Base-by-base conservation (phyloP, 2,113 vertebrate species). In the Bubalus kerabau region DNA sequence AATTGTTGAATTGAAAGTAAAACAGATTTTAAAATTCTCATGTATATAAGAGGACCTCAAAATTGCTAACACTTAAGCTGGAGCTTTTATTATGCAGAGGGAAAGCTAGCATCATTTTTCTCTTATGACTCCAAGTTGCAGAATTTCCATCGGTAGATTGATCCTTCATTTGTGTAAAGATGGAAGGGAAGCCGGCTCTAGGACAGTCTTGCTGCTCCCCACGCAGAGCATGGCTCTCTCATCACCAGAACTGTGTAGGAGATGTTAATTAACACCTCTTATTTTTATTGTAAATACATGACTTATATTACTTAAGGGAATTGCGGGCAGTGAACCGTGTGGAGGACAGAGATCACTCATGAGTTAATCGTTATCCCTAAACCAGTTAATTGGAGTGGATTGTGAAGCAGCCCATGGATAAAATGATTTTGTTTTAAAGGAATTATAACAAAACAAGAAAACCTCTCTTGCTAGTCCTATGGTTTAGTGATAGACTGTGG, bases 271-370 rank as follows among this genome's bases (percentile, higher is more conserved):
- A 95, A 84, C 74, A 96, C 95, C 97, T 98, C 97, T 98, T 98
- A 92, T 95, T 98, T 98, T 98, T 98, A 97, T 95, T 97, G 97
- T 98, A 95, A 97, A 93, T 60, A n/a, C 93, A 98, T 98, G 96
- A 97, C 97, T 95, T 97, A 62, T 89, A 94, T 98, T 95, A 97
- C 97, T 97, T 97, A 89, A 90, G 76, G 98, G 98, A 97, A 97
- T 86, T 97, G 82, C 54, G 97, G 91, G 94, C 98, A 94, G 88
- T 54, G 92, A 97, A 97, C 95, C 90, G 19, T 74, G 57, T 60
- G 57, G 86, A 74, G 43, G 92, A 81, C 59, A 83, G 97, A 98
- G 98, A 95, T 97, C 97, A 95, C 97, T 98, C 62, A 83, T 54
- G 96, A 96, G 95, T 98, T 98, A 97, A 97, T 90, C 89, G 91